Evolutionary conservation across 30 jellyfish, hydroid and myxozoan genomes (phyloP).

Genomic region (Aurelia aurita complex sp. Pacific): DNA sequence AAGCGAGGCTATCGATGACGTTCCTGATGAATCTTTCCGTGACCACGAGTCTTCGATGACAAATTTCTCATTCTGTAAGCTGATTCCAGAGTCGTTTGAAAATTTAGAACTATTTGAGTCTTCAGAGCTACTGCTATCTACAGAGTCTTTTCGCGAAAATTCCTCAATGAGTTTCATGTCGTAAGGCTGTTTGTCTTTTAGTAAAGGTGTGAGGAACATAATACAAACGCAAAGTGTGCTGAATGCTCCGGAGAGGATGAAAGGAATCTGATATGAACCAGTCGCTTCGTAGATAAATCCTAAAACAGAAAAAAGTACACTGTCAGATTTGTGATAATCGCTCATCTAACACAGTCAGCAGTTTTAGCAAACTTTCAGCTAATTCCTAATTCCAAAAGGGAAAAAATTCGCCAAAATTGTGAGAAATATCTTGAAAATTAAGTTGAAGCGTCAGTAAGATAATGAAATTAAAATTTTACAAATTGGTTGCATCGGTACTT

Average conservation of each 20-base stretch:
- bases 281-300: slow-evolving; percentile 60
- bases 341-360: no score
- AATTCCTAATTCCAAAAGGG: no score
- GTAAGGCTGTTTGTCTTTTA: slow-evolving; percentile 17
- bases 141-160: slow-evolving; percentile 17
- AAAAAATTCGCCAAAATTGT: no score
- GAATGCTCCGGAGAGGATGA: slow-evolving; percentile 52
- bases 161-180: neutral
- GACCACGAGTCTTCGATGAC: neutral
- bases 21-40: neutral
- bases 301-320: slow-evolving; percentile 2
- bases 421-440: no score
- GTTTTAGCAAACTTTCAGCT: no score
- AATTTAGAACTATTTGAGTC: neutral
- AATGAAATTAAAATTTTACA: no score
- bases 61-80: slow-evolving; percentile 17
- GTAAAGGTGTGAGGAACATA: slow-evolving; percentile 52
- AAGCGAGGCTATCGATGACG: slow-evolving; percentile 1
- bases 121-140: slow-evolving; percentile 18
- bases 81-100: slow-evolving; percentile 55
- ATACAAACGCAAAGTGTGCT: slow-evolving; percentile 52
- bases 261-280: slow-evolving; percentile 65
- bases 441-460: no score
- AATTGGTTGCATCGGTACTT: no score
- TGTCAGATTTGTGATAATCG: no score